These are phyloP conservation scores for Chloromyia formosa DNA, from an alignment of 2,888 invertebrate genomes.

Conservation along the genomic window DNA sequence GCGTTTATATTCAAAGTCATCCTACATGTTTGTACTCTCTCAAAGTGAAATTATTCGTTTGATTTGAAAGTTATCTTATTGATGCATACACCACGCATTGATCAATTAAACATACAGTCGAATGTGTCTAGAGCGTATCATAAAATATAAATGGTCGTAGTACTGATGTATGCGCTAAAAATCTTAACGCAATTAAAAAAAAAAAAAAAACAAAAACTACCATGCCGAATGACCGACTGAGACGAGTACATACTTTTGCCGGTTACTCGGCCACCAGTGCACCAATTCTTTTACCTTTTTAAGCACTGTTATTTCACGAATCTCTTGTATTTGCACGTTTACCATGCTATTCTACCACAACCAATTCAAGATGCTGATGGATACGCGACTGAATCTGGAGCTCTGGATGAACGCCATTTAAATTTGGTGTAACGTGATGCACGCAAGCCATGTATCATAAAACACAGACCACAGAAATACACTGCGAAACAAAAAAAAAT, in stretches of 20 bases:
- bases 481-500: too few relatives aligned
- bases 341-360: background rate
- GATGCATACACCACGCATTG: too few relatives aligned
- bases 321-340: background rate
- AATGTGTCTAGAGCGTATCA: too few relatives aligned
- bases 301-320: background rate
- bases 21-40: too few relatives aligned
- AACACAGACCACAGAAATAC: background rate
- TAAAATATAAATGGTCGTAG: too few relatives aligned
- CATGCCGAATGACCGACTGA: background rate
- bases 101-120: too few relatives aligned
- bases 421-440: conserved; percentile 37
- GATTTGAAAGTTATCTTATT: too few relatives aligned
- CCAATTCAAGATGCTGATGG: conserved; percentile 8
- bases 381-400: background rate
- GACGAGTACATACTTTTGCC: conserved; percentile 30
- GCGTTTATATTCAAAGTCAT: too few relatives aligned
- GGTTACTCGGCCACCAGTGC: conserved; percentile 37
- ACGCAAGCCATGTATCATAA: conserved; percentile 20
- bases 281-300: background rate
- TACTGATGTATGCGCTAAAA: too few relatives aligned
- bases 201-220: too few relatives aligned
- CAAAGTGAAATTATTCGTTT: too few relatives aligned
- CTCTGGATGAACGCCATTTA: conserved; percentile 14
- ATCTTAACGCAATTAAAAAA: too few relatives aligned